These are phyloP conservation scores for Cheumatopsyche charites DNA, from an alignment of 1,140 invertebrate species.

Conservation along the genomic window DNA sequence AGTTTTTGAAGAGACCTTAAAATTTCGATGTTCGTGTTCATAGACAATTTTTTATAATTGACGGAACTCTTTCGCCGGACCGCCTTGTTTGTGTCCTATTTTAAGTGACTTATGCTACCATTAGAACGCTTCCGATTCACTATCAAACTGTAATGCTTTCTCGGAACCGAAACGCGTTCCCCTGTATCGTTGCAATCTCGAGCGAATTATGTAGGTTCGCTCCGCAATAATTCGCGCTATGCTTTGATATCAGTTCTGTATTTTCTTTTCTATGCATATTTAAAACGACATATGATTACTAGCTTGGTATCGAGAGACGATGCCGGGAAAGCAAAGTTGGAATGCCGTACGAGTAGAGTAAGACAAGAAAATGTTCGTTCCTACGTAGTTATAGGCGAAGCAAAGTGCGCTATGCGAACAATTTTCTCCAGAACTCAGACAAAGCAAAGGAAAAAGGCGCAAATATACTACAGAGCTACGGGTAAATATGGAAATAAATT, in stretches of 20 bases:
- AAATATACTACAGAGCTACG: conserved; percentile 1
- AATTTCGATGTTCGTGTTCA: conserved; percentile 5
- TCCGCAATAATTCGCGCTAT: no score
- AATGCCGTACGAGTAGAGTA: background rate
- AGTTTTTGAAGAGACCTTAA: no score
- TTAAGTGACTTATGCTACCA: no score
- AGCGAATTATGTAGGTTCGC: no score
- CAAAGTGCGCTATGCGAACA: conserved; percentile 18
- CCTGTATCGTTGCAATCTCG: no score
- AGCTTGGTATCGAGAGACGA: background rate
- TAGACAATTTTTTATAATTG: conserved; percentile 21
- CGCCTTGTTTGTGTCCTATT: no score
- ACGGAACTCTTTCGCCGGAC: background rate
- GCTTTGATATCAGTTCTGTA: no score
- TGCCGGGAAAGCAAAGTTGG: conserved; percentile 4
- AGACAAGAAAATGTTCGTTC: conserved; percentile 10
- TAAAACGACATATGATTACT: conserved; percentile 6
- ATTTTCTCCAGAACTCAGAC: conserved; percentile 17
- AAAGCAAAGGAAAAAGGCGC: conserved; percentile 18
- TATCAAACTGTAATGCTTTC: no score
- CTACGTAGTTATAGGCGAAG: conserved; percentile 14
- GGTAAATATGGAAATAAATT: conserved; percentile 26
- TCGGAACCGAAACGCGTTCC: no score
- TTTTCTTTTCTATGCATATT: no score
- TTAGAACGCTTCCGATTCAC: no score